phyloP scores from a whole-genome alignment of 2,797 vertebrate species.

The Micropoecilia bifurca region DNA sequence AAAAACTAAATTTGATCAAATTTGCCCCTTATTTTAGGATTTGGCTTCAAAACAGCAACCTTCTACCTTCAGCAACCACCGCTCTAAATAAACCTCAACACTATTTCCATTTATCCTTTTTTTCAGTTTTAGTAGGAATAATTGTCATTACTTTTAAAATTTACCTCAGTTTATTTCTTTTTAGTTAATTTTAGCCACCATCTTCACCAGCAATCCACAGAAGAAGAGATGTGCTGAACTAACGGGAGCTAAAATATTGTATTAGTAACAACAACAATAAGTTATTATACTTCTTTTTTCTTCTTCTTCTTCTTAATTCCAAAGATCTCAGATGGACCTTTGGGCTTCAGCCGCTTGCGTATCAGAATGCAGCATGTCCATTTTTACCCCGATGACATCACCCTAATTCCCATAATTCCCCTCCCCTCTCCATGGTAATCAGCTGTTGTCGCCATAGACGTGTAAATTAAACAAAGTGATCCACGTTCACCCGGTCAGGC shows the following conservation, averaged over 20 bases:
- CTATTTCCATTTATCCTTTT: background rate
- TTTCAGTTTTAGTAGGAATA: background rate
- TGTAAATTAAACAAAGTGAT: conserved; percentile 64
- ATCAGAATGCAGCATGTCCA: conserved; percentile 24
- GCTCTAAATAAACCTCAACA: background rate
- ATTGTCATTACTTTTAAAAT: background rate
- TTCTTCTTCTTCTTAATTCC: background rate
- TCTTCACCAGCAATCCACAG: background rate
- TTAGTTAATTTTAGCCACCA: background rate
- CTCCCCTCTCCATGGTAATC: conserved; percentile 51
- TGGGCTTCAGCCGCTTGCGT: conserved; percentile 2
- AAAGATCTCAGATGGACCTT: background rate
- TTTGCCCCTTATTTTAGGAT: background rate
- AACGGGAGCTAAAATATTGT: background rate
- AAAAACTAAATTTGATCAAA: background rate
- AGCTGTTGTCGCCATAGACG: conserved; percentile 60
- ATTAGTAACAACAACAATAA: background rate
- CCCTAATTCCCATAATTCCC: conserved; percentile 57
- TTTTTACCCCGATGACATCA: conserved; percentile 47
- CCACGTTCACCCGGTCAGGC: conserved; percentile 66
- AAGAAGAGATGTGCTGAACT: background rate
- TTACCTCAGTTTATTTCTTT: background rate
- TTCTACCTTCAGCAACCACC: too few relatives aligned
- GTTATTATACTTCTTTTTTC: background rate
- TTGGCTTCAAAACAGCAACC: background rate